Base-by-base conservation (phyloP, 1,140 invertebrate species). In the Lithobius niger region DNA sequence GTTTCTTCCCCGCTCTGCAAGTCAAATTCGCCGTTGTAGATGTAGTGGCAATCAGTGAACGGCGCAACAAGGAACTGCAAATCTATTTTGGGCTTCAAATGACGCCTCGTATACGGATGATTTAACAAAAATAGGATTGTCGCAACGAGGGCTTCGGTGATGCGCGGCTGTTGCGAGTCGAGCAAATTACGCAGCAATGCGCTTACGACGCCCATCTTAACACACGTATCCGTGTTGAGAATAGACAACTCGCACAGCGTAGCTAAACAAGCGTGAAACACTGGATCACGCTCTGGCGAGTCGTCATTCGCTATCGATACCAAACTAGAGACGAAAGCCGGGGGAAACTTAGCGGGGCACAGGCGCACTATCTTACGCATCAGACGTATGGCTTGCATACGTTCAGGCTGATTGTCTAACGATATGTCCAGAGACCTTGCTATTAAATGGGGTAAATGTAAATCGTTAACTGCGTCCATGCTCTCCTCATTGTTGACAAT, bases 41-140 rank as follows among this genome's bases (percentile, higher is more conserved):
- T 80, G 68, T 77, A 86, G 65, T 93, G 86, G 62, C 89, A 83
- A 73, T 96, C 92, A 62, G 89, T 94, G 63, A 93, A 94, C 1
- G 91, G 88, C 1, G 89, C 88, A 42, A 91, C 82, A 2, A 96
- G 74, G 65, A 80, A 83, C 61, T 88, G 70, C 15, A 74, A 54
- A 57, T 72, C 69, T 50, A 68, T 64, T 25, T 88, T 83, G 2
- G 90, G 77, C 16, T 77, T 79, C 31, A 83, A 82, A 51, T 77
- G 75, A 57, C 75, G 72, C 45, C 93, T 74, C 0, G 87, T 88
- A n/a, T 79, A 73, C 0, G 90, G 90, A 69, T 82, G 81, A 68
- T 92, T 88, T n/a, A 95, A 74, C 16, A 94, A 76, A 66, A 83
- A 83, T 21, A 96, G 71, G n/a, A 96, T 70, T 3, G 89, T 83